phyloP scores from a whole-genome alignment of 2,113 vertebrate species.

The Piprites chloris region DNA sequence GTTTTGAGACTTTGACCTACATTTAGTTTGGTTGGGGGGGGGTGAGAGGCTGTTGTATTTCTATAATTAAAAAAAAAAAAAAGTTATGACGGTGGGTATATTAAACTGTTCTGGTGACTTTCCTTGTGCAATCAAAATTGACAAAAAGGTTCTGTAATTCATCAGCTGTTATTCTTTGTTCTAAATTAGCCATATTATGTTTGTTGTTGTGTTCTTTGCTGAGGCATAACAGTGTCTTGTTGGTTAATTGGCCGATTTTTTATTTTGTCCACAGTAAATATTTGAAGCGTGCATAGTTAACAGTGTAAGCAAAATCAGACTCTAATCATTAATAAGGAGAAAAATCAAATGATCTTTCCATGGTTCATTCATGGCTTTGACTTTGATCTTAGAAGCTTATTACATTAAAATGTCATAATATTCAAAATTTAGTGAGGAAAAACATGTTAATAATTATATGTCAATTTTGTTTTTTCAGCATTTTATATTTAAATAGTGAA shows the following conservation, averaged over 20 bases:
- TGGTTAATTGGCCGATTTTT: neutral
- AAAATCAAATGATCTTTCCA: neutral
- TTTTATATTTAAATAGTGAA: neutral
- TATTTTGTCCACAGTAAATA: neutral
- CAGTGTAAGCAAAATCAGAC: neutral
- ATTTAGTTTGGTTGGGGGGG: neutral
- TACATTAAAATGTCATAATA: neutral
- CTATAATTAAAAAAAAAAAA: neutral
- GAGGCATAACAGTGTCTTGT: neutral
- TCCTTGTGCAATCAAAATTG: neutral
- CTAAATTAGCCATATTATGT: neutral
- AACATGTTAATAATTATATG: neutral
- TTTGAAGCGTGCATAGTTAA: neutral
- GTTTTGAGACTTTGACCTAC: neutral
- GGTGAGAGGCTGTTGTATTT: neutral
- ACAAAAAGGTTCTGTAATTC: neutral
- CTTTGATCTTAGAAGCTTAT: neutral
- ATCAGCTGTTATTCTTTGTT: neutral
- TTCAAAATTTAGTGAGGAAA: neutral
- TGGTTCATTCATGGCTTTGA: neutral
- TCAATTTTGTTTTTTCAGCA: neutral
- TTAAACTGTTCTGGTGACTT: neutral
- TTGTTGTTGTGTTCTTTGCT: neutral
- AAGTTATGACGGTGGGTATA: neutral
- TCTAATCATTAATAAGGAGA: neutral